Base-by-base conservation (phyloP, 2,113 vertebrate species). In the Oryzias curvinotus region DNA sequence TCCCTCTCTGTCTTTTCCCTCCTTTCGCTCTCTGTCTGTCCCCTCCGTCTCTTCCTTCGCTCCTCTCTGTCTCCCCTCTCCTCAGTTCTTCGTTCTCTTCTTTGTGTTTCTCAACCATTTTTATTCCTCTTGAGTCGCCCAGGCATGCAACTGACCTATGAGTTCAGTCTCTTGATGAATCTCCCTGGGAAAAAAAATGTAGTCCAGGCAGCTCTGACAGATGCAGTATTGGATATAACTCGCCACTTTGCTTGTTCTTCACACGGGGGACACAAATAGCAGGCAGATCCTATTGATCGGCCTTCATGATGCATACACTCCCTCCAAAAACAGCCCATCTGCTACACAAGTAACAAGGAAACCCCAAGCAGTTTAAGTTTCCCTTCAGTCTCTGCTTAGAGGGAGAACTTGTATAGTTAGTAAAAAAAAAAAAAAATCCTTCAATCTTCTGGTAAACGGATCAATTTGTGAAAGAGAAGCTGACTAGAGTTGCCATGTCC, bases 121-220 rank as follows among this genome's bases (percentile, higher is more conserved):
- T 86, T 84, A 71, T 87, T 57, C 78, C 86, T 88, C 89, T 90
- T 90, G 86, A 90, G 85, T 87, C 78, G 76, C 82, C 86, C 85
- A 90, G 89, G 87, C 86, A 90, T 89, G 89, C 79, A 47, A 81
- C 65, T 78, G 75, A 88, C 89, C 89, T 86, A 83, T 88, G 78
- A 82, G 83, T 83, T 86, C 87, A 87, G 85, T 89, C 78, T 89
- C 84, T 87, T 67, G 26, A 59, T 86, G 64, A 55, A 77, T 77
- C 73, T 80, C 61, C 73, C 56, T 54, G 49, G 68, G 64, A 82
- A 68, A 78, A 36, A 67, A 81, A 68, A 78, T 62, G 74, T 52
- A 78, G 80, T 70, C 60, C 41, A 54, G 44, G 62, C 4, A 68
- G 60, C 62, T 50, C 62, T 45, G n/a, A 65, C 82, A 71, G 73